Conservation (phyloP, 2,113 vertebrate species). For the Malurus melanocephalus region DNA sequence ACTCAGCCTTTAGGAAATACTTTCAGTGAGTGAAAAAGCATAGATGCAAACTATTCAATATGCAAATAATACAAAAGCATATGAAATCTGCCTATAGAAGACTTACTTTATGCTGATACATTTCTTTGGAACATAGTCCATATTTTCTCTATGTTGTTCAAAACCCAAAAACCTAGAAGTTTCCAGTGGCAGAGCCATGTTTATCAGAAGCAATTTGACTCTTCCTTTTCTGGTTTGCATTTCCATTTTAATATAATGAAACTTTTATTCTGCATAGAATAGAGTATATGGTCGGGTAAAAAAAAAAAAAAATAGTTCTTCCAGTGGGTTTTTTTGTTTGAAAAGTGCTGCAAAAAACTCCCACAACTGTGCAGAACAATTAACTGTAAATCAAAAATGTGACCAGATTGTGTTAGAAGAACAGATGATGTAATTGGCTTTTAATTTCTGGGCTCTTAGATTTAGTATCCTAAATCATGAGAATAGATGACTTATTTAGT, state of each 20-base stretch:
- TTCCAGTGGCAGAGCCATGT: background rate
- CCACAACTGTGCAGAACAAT: background rate
- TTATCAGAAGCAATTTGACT: background rate
- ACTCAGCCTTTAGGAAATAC: background rate
- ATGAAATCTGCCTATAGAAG: background rate
- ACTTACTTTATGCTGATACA: background rate
- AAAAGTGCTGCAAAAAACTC: background rate
- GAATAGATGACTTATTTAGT: slow-evolving; percentile 8
- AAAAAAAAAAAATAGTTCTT: background rate
- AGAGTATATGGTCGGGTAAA: background rate
- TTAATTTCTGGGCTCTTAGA: slow-evolving; percentile 5
- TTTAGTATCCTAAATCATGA: slow-evolving; percentile 22
- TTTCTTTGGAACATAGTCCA: background rate
- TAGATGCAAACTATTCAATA: background rate
- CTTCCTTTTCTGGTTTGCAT: background rate
- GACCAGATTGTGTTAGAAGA: slow-evolving; percentile 13
- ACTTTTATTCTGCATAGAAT: background rate
- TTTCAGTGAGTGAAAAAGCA: background rate
- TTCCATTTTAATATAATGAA: background rate
- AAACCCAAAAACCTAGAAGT: background rate
- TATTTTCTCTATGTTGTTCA: background rate
- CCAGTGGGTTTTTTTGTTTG: background rate
- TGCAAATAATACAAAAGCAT: slow-evolving; percentile 1
- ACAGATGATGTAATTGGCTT: slow-evolving; percentile 22
- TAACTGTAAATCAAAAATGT: slow-evolving; percentile 38